A percentile compares a stretch with the other conserved stretches of the same genome.
phyloP scores from a whole-genome alignment of 2,888 invertebrate genomes.

The Oscheius sp. region DNA sequence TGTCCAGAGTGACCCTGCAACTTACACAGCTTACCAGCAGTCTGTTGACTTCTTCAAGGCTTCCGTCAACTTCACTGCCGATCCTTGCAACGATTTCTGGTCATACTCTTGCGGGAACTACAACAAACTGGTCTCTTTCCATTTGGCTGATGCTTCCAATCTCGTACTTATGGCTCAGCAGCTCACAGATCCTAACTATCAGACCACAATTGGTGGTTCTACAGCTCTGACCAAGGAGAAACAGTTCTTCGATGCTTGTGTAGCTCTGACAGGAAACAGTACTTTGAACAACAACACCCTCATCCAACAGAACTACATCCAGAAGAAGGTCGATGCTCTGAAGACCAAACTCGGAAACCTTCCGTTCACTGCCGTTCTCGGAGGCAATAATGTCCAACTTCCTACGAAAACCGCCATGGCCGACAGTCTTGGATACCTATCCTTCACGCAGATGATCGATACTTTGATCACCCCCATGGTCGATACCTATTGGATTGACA shows the following conservation, averaged over 20 bases:
- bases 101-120: conserved; percentile 63
- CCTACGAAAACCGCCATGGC: conserved; percentile 47
- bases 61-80: conserved; percentile 51
- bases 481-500: conserved; percentile 54
- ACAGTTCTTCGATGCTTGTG: conserved; percentile 48
- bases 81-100: conserved; percentile 70
- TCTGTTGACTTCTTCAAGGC: conserved; percentile 51
- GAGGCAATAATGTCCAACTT: conserved; percentile 14
- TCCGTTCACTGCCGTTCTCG: conserved; percentile 14
- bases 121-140: conserved; percentile 50
- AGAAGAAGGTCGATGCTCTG: conserved; percentile 39
- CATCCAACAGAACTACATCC: conserved; percentile 45
- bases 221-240: conserved; percentile 52
- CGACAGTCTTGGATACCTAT: conserved; percentile 49
- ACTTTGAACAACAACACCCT: conserved; percentile 39
- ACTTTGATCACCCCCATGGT: conserved; percentile 53
- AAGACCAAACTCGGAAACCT: conserved; percentile 22
- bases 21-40: conserved; percentile 50
- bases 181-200: conserved; percentile 51
- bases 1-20: conserved; percentile 43
- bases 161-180: conserved; percentile 51
- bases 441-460: conserved; percentile 51
- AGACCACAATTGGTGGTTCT: conserved; percentile 40
- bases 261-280: conserved; percentile 22
- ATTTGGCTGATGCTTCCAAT: conserved; percentile 48